These are phyloP conservation scores for Iguana delicatissima DNA, from an alignment of 2,797 vertebrate species.

Conservation along the genomic window DNA sequence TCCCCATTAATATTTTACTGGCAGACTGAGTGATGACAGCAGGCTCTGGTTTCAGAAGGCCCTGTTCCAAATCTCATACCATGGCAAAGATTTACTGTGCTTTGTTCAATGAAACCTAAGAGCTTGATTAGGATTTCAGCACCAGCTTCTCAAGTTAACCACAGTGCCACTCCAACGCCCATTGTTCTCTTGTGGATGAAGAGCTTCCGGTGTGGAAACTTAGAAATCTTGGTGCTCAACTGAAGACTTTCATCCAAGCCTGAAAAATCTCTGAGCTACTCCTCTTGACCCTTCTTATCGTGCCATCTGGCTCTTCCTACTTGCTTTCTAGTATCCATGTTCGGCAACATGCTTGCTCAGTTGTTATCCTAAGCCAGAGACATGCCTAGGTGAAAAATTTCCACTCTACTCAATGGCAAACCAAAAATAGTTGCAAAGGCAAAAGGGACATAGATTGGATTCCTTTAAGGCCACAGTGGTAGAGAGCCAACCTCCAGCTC, in stretches of 20 bases:
- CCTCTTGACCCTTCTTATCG: constrained; percentile 4
- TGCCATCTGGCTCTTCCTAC: background rate
- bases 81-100: constrained; percentile 27
- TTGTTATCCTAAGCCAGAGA: background rate
- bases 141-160: constrained; percentile 27
- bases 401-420: constrained; percentile 17
- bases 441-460: background rate
- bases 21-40: constrained; percentile 54
- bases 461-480: background rate
- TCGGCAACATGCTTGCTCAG: background rate
- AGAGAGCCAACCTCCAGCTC: background rate
- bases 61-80: constrained; percentile 31
- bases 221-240: background rate
- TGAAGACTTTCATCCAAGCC: background rate
- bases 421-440: constrained; percentile 25
- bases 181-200: background rate
- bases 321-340: constrained; percentile 13
- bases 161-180: background rate
- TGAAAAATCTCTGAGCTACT: background rate
- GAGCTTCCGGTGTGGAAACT: background rate
- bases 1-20: constrained; percentile 60
- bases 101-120: constrained; percentile 48
- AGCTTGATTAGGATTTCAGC: constrained; percentile 36
- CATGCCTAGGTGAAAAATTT: constrained; percentile 1
- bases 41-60: constrained; percentile 52